Conservation (phyloP, 2,797 vertebrate species). For the Sciurus vulgaris region DNA sequence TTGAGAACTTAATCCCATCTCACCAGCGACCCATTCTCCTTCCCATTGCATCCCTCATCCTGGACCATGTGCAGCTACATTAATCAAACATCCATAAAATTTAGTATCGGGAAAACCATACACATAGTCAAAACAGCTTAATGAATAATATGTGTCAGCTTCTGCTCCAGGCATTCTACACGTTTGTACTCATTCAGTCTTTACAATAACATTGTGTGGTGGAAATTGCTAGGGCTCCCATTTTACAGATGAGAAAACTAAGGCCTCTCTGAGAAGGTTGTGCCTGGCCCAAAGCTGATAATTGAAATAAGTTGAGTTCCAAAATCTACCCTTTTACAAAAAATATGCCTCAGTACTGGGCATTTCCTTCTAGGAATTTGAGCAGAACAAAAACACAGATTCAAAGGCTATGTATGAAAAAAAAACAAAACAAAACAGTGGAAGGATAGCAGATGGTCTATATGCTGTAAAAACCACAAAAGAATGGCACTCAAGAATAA, state of each 20-base stretch:
- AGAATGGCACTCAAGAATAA: not conserved
- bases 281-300: not conserved
- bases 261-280: not conserved
- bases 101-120: not conserved
- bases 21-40: not conserved
- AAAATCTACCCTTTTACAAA: too few relatives aligned
- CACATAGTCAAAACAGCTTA: not conserved
- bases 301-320: not conserved
- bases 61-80: not conserved
- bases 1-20: not conserved
- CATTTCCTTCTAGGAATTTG: not conserved
- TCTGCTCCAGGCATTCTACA: not conserved
- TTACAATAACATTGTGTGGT: not conserved
- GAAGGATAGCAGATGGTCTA: not conserved
- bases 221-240: not conserved
- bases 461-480: not conserved
- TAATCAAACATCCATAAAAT: not conserved
- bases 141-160: not conserved
- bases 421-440: not conserved
- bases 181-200: not conserved
- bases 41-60: not conserved
- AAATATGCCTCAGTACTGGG: not conserved
- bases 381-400: not conserved
- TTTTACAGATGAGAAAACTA: not conserved
- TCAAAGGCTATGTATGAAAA: not conserved